Base-by-base conservation (phyloP, 2,113 vertebrate species). In the Polyodon spathula region DNA sequence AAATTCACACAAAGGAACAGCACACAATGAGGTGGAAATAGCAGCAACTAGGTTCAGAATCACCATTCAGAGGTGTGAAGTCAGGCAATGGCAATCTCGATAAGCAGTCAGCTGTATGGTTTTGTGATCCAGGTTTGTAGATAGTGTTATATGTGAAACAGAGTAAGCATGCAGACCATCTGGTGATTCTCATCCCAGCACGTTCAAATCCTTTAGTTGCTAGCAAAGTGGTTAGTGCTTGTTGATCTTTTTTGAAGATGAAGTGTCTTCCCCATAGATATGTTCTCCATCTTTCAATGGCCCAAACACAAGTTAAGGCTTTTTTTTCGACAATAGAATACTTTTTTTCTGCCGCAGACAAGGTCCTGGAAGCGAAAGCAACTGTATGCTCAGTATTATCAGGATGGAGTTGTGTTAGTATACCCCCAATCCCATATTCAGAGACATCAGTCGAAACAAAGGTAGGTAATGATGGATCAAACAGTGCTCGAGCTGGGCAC, bases 211-310 rank as follows among this genome's bases (percentile, higher is more conserved):
- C 27, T 53, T 4, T 53, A 2, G 51, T 15, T 14, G 51, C 7
- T 8, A 53, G 15, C 0, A 53, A 17, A n/a, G 51, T 53, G 15
- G 51, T 53, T 14, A 53, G 16, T 17, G 6, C 51, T 53, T 53
- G 51, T 2, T 53, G 4, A 53, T 6, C 12, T 16, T 2, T 53
- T 7, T 5, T 14, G 2, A 16, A 14, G 51, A 16, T 3, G 16
- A 53, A 53, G 7, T 16, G 12, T 3, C 44, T 10, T 3, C 44
- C 51, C 6, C 51, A 53, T 2, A 8, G 16, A 6, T 53, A 53
- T 15, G 51, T 53, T 14, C 51, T 53, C 51, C 51, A 53, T 53
- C 16, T 53, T 53, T 53, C 51, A 53, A 53, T 14, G 14, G 51
- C 15, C 51, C 51, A 53, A 3, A 53, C 50, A n/a, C 51, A 53